Percentiles rank a stretch among this genome's conserved stretches.
These are phyloP conservation scores for Brachionus calyciflorus DNA, from an alignment of 1,140 invertebrate genomes.

Conservation along the genomic window DNA sequence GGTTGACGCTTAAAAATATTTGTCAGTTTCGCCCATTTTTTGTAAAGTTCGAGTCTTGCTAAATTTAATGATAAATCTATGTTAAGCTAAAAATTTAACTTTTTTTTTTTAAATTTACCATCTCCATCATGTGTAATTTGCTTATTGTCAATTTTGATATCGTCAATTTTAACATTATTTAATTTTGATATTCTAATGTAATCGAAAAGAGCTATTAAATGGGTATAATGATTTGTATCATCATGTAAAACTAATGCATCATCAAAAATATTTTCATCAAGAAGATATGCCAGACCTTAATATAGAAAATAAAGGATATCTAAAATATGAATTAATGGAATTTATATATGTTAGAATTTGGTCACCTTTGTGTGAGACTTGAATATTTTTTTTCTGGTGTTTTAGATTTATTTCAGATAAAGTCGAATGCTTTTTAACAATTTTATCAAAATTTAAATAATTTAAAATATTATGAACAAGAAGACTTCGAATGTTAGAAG, in stretches of 20 bases:
- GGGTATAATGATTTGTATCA: constrained; percentile 14
- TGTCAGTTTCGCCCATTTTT: constrained; percentile 68
- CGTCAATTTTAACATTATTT: neutral
- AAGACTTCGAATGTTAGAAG: neutral
- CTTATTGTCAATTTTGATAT: neutral
- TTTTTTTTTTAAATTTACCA: neutral
- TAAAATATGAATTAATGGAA: no score
- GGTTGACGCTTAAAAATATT: constrained; percentile 73
- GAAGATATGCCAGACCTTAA: neutral
- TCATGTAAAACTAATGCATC: constrained; percentile 44
- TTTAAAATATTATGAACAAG: neutral
- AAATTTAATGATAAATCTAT: no score
- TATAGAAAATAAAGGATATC: neutral
- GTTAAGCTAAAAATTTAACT: no score
- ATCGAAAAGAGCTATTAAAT: neutral
- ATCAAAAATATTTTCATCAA: constrained; percentile 37
- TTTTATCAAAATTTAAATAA: neutral
- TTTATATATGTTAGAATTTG: neutral
- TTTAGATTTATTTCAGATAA: no score
- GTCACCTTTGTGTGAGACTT: neutral
- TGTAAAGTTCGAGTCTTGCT: constrained; percentile 35
- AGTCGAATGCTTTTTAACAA: no score
- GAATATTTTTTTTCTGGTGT: no score
- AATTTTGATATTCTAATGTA: neutral
- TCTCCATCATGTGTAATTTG: constrained; percentile 3